Evolutionary conservation across 92 coral and sea anemone species (phyloP), one percentile per base, ranked within the genome.

Genomic region (Zoanthus solanderi): DNA sequence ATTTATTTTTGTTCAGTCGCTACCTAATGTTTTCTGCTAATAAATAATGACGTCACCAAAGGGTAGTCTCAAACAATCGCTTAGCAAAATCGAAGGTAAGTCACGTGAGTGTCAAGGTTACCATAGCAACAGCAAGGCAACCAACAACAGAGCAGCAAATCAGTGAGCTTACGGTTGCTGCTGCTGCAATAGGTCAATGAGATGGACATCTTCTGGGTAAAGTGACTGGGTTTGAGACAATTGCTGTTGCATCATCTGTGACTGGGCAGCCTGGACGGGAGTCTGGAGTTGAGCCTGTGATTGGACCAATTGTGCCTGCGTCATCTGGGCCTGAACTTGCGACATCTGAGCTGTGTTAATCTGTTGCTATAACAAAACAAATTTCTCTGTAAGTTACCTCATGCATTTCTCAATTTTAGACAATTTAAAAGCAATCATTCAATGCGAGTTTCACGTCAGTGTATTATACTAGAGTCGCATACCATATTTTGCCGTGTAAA

Each of bases 241-340:
- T 73, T 92, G 93, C 72, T 94, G 96, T 54, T 75, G 93, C 78
- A 91, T 93, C 94, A 94, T 83, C 82, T 92, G 95, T 45, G 98
- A 93, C 92, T 94, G 98, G 6, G 95, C 60, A 37, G 88, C 94
- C 71, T 94, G 98, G 45, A 88, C 93, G 47, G 91, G 90, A 32
- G 94, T 28, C 95, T 23, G 23, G 23, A 94, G 91, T 78, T 92
- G 90, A 53, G 91, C 89, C 90, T 94, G 98, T 76, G 98, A 74
- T 81, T 94, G 98, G 90, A 67, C 93, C 89, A 94, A 83, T 81
- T 94, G 98, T 29, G 95, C 94, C 56, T 94, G 91, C 58, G 92
- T 87, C 98, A 94, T 92, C 89, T 94, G 95, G 10, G 89, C 98
- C 91, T 92, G 85, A 60, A 61, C 73, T 65, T 54, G 78, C 15